These are phyloP conservation scores for Synergus umbraculus DNA, from an alignment of 2,888 invertebrate species.

Conservation along the genomic window DNA sequence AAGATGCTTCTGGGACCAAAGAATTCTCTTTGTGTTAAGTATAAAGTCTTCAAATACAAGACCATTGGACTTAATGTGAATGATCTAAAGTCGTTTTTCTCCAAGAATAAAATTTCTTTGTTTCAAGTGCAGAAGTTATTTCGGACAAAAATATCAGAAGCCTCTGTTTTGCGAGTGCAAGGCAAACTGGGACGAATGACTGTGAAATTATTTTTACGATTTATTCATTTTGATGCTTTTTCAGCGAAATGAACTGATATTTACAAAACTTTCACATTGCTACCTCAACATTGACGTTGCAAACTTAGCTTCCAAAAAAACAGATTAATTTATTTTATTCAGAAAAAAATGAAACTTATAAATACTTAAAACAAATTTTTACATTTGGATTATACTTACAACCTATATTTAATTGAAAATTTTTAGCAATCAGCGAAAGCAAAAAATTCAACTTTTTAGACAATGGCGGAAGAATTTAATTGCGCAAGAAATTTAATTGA, in stretches of 20 bases:
- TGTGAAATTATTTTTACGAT: slow-evolving; percentile 36
- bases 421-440: background rate
- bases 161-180: slow-evolving; percentile 14
- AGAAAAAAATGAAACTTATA: background rate
- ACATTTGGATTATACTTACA: background rate
- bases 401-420: too few relatives aligned
- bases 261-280: background rate
- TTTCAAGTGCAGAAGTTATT: slow-evolving; percentile 22
- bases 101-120: slow-evolving; percentile 37
- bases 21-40: slow-evolving; percentile 26
- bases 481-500: background rate
- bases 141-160: slow-evolving; percentile 30
- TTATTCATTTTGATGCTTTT: background rate
- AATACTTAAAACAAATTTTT: background rate
- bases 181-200: slow-evolving; percentile 19
- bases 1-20: background rate
- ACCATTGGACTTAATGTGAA: slow-evolving; percentile 5
- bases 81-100: slow-evolving; percentile 20
- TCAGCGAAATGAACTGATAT: background rate
- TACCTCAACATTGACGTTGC: background rate
- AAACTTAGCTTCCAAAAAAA: background rate
- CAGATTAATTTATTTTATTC: background rate
- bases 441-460: background rate
- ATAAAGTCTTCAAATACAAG: slow-evolving; percentile 35
- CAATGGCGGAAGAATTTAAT: background rate